phyloP scores from a whole-genome alignment of 1,140 invertebrate genomes.

The Ruditapes philippinarum region DNA sequence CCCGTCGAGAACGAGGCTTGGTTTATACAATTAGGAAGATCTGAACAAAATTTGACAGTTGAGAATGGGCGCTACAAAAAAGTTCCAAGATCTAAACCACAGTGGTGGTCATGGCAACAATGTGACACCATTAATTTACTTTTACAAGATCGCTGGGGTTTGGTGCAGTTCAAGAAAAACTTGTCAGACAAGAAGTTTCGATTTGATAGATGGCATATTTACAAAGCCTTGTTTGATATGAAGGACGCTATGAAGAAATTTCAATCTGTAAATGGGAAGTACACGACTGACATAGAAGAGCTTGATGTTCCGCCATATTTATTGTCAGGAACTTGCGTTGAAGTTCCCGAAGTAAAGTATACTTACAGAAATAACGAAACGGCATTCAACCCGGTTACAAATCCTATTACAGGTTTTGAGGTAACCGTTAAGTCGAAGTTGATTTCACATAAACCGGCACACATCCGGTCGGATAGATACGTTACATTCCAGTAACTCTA shows the following conservation, averaged over 20 bases:
- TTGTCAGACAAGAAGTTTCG: constrained; percentile 1
- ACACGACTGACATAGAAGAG: constrained; percentile 4
- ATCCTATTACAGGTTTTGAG: constrained; percentile 20
- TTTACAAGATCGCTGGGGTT: constrained; percentile 42
- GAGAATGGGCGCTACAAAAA: constrained; percentile 10
- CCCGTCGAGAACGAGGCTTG: constrained; percentile 12
- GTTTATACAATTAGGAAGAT: constrained; percentile 54
- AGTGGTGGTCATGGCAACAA: constrained; percentile 55
- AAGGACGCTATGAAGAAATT: constrained; percentile 30
- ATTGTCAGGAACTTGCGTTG: constrained; percentile 16
- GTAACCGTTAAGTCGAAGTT: constrained; percentile 13
- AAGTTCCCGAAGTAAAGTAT: constrained; percentile 5
- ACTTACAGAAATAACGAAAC: not conserved
- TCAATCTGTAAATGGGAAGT: constrained; percentile 17
- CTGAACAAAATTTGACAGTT: constrained; percentile 1
- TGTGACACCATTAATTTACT: constrained; percentile 27
- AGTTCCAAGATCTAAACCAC: not conserved
- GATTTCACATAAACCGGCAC: not conserved
- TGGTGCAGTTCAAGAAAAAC: constrained; percentile 35
- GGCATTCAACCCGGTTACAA: not conserved
- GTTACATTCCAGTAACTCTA: constrained; percentile 5
- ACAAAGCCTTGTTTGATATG: constrained; percentile 29
- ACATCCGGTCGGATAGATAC: constrained; percentile 36
- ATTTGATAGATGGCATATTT: constrained; percentile 39
- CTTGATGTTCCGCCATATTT: constrained; percentile 46